phyloP scores from a whole-genome alignment of 2,888 invertebrate genomes.

The Caenorhabditis macrosperma region DNA sequence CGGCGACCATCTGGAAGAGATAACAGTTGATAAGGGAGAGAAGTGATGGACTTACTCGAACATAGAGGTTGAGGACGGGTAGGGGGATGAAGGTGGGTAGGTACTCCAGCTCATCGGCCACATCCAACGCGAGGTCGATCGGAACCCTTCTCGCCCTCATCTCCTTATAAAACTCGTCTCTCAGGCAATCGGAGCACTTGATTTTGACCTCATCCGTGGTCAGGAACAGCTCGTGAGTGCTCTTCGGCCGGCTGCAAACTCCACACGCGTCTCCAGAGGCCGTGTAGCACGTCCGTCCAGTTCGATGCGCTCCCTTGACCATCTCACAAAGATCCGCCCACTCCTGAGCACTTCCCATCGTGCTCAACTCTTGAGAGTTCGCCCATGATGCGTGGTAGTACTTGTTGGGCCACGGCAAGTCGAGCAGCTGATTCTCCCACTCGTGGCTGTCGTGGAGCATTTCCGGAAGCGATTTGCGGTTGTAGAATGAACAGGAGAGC shows the following conservation, averaged over 20 bases:
- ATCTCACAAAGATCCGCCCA: constrained; percentile 28
- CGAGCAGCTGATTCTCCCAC: constrained; percentile 21
- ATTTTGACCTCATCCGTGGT: background rate
- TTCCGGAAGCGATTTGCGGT: constrained; percentile 13
- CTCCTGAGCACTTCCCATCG: constrained; percentile 17
- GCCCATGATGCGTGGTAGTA: constrained; percentile 35
- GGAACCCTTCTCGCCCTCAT: constrained; percentile 40
- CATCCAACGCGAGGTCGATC: constrained; percentile 25
- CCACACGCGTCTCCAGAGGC: constrained; percentile 11
- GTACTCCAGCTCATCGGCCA: constrained; percentile 39
- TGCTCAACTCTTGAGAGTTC: constrained; percentile 37
- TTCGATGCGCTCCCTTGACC: background rate
- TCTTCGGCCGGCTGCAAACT: constrained; percentile 1
- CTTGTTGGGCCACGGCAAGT: constrained; percentile 26
- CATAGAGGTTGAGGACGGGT: constrained; percentile 27
- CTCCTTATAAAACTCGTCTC: constrained; percentile 29
- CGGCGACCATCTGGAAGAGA: constrained; percentile 23
- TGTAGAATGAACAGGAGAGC: constrained; percentile 9
- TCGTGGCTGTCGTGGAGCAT: constrained; percentile 7
- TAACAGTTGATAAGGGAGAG: too few species aligned
- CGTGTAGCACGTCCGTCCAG: constrained; percentile 12
- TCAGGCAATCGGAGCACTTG: constrained; percentile 21
- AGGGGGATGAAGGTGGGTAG: constrained; percentile 34
- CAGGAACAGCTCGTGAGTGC: constrained; percentile 26
- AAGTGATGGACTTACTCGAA: constrained; percentile 7